Conservation (phyloP, 2,113 vertebrate genomes). For the Mugil cephalus region DNA sequence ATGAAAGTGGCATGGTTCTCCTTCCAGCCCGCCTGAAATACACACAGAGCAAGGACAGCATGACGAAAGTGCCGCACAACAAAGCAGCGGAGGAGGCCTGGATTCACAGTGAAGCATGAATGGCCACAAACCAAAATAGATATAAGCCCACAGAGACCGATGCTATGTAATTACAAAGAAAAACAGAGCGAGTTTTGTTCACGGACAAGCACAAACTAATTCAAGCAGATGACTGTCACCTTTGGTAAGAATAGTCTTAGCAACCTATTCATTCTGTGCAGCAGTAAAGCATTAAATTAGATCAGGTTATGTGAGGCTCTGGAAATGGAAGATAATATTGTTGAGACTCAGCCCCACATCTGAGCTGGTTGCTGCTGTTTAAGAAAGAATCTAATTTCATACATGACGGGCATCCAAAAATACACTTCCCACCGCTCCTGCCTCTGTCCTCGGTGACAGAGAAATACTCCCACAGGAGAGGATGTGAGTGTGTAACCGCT, state of each 20-base stretch:
- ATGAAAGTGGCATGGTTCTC: slow-evolving; percentile 98
- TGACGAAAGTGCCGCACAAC: slow-evolving; percentile 5
- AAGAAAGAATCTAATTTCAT: slow-evolving; percentile 40
- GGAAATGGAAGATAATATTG: slow-evolving; percentile 35
- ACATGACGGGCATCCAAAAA: slow-evolving; percentile 53
- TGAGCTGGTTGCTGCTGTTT: slow-evolving; percentile 21
- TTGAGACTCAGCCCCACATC: slow-evolving; percentile 32
- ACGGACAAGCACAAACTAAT: slow-evolving; percentile 20
- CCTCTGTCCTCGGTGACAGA: slow-evolving; percentile 23
- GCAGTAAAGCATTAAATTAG: slow-evolving; percentile 15
- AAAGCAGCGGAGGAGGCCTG: slow-evolving; percentile 13
- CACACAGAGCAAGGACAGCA: slow-evolving; percentile 24
- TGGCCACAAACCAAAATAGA: slow-evolving; percentile 45
- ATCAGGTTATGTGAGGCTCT: slow-evolving; percentile 29
- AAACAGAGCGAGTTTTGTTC: slow-evolving; percentile 22
- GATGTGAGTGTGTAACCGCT: slow-evolving; percentile 43
- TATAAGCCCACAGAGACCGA: slow-evolving; percentile 36
- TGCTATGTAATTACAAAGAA: slow-evolving; percentile 25
- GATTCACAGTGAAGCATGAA: slow-evolving; percentile 1
- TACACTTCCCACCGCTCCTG: slow-evolving; percentile 47
- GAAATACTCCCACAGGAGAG: slow-evolving; percentile 36
- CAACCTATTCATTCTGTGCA: slow-evolving; percentile 1
- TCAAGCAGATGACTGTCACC: slow-evolving; percentile 4
- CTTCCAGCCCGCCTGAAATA: slow-evolving; percentile 93
- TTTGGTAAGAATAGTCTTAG: slow-evolving; percentile 1